Conservation (phyloP, 2,113 vertebrate species). For the Chrysochloris asiatica region DNA sequence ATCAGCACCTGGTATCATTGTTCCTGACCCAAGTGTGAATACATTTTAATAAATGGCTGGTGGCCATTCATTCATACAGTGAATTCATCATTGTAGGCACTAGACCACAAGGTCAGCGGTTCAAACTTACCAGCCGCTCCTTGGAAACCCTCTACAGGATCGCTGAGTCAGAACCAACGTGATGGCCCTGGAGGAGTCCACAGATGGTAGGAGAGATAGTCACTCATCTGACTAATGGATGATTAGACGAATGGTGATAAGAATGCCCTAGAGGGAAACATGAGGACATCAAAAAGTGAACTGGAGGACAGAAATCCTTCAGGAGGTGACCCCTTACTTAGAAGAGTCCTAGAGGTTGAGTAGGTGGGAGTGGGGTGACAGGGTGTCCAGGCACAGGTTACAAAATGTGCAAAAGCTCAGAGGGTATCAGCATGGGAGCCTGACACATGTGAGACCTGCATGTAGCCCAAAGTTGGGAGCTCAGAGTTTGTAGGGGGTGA, state of each 20-base stretch:
- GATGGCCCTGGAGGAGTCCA: neutral
- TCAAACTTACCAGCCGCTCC: too few relatives aligned
- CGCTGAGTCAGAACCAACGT: too few relatives aligned
- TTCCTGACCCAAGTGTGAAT: neutral
- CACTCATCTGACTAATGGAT: neutral
- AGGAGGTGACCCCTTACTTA: neutral
- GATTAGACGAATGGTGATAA: neutral
- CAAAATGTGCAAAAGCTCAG: neutral
- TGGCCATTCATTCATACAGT: neutral
- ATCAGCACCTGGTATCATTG: too few relatives aligned
- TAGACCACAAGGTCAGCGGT: too few relatives aligned
- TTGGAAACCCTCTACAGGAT: too few relatives aligned
- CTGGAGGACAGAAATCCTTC: neutral
- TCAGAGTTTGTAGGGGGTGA: neutral
- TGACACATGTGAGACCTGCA: neutral
- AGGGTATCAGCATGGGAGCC: neutral
- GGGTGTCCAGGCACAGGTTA: neutral
- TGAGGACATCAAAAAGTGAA: neutral
- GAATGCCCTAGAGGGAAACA: neutral
- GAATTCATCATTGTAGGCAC: too few relatives aligned
- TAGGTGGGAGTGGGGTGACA: neutral
- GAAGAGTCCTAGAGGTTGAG: neutral
- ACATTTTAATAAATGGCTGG: neutral
- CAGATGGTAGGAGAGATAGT: neutral
- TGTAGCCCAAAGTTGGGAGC: neutral